Base-by-base conservation (phyloP, 2,113 vertebrate genomes). In the Cyprinus carpio region DNA sequence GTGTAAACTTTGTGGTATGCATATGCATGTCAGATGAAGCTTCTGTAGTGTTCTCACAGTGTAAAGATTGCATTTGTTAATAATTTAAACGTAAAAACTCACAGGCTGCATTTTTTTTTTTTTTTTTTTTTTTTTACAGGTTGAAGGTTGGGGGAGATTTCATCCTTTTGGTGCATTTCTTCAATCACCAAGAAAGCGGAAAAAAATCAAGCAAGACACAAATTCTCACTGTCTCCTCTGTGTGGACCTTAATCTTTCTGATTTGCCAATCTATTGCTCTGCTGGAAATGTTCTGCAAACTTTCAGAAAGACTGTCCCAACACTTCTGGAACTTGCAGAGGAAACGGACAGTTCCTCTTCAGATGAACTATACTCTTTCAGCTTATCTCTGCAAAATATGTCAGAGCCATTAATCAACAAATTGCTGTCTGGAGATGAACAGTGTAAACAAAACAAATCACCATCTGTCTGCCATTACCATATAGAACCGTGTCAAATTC, bases 71-170 rank as follows among this genome's bases (percentile, higher is more conserved):
- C 2, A 34, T 78, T 64, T 4, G 15, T 67, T 67, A 31, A 67
- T 67, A n/a, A 46, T 3, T 46, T 12, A 2, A 46, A 46, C 1
- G 43, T 43, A 2, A 60, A 37, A 60, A 40, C 13, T 72, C n/a
- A 65, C 23, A 6, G 56, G 8, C 12, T 82, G 31, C 43, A 69
- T 20, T 25, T 31, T 88, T n/a, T n/a, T n/a, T n/a, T n/a, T n/a
- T n/a, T n/a, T n/a, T n/a, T n/a, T n/a, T n/a, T n/a, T n/a, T n/a
- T n/a, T n/a, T 84, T 87, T 80, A 78, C 92, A 96, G 96, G 93
- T 96, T 46, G 89, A 87, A n/a, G 95, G 95, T 34, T 96, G 97
- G 96, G 91, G 88, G 81, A 93, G 90, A 87, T 90, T 87, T 29
- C 88, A 92, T 72, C 93, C 94, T 13, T 87, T 91, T 13, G 92